These are phyloP conservation scores for Theristicus caerulescens DNA, from an alignment of 2,113 vertebrate genomes.

Conservation along the genomic window DNA sequence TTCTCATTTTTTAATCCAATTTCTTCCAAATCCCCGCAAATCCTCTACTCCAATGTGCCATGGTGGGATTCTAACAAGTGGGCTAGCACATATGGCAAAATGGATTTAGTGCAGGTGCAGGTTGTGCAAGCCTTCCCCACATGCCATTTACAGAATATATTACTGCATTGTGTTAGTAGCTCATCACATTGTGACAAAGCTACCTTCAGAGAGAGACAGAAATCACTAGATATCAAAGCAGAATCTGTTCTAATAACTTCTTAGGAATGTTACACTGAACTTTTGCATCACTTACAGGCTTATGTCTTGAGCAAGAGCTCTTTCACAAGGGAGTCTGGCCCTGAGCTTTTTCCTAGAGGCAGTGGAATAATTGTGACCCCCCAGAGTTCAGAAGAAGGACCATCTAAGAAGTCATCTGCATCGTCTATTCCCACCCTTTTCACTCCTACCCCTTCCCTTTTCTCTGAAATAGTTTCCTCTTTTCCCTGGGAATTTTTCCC, in stretches of 20 bases:
- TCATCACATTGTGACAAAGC: background rate
- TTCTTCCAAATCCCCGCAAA: background rate
- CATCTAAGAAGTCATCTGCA: background rate
- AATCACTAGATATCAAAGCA: background rate
- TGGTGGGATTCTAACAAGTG: background rate
- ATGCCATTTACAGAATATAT: background rate
- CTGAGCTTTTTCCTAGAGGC: background rate
- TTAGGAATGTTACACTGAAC: background rate
- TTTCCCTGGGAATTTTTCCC: background rate
- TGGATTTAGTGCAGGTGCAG: background rate
- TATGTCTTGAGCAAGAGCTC: background rate
- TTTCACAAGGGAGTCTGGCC: background rate
- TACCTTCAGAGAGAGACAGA: background rate
- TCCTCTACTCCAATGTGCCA: background rate
- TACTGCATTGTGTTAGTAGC: background rate
- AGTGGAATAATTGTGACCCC: background rate
- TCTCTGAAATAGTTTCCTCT: background rate
- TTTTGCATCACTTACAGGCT: background rate
- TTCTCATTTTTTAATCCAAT: background rate
- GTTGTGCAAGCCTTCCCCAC: background rate
- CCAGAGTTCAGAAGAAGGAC: background rate
- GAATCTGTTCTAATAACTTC: background rate
- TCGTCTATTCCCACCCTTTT: background rate
- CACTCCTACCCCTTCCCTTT: background rate
- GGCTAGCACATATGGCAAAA: background rate